Percentiles rank a stretch among this genome's conserved stretches.
Evolutionary conservation across 2,888 invertebrate species (phyloP).

Genomic region (Habrosyne pyritoides): DNA sequence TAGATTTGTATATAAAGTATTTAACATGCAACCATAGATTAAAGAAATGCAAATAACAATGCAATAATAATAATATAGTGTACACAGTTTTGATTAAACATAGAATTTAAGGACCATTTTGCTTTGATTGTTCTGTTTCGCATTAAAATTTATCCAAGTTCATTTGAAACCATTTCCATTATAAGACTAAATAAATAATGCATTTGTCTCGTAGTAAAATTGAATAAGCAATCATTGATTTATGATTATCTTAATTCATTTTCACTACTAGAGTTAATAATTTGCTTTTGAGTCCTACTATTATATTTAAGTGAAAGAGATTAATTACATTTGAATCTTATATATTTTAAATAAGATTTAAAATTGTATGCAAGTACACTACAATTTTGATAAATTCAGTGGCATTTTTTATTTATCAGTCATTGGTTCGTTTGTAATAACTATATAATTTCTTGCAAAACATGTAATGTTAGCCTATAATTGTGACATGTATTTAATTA

Average conservation of each 20-base stretch:
- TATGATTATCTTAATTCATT: neutral
- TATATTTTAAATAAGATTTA: neutral
- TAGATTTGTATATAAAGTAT: neutral
- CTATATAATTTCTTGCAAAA: neutral
- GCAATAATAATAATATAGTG: constrained; percentile 49
- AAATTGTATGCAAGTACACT: neutral
- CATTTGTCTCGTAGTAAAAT: neutral
- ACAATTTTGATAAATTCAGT: neutral
- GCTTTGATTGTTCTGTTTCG: neutral
- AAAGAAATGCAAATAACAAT: constrained; percentile 44
- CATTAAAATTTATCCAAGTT: neutral
- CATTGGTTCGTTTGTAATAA: neutral
- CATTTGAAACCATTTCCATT: too few relatives aligned
- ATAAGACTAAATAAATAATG: neutral
- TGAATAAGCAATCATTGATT: neutral
- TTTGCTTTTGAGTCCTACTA: neutral
- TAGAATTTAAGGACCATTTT: constrained; percentile 9
- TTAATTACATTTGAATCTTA: neutral
- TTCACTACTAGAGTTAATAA: neutral
- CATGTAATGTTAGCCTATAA: neutral
- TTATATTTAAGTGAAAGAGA: neutral
- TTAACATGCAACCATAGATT: neutral
- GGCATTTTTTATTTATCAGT: neutral
- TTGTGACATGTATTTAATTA: neutral
- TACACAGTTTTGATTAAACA: constrained; percentile 9